Percentiles rank a stretch among this genome's conserved stretches.
Evolutionary conservation across 2,797 vertebrate genomes (phyloP).

Genomic region (Anabas testudineus): DNA sequence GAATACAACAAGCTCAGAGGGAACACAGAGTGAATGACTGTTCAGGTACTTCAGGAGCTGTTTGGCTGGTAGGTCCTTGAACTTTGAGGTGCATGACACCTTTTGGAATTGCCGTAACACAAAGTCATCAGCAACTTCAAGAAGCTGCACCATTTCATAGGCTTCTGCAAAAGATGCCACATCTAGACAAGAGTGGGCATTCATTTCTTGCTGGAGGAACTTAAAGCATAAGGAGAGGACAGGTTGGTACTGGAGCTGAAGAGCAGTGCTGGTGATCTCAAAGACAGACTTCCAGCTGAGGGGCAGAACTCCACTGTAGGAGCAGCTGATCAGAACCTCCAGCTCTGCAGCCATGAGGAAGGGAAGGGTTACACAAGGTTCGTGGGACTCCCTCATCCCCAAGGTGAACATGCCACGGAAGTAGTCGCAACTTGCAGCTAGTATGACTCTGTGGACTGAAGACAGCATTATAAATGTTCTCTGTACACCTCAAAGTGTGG

Average conservation of each 20-base stretch:
- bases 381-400: conserved; percentile 87
- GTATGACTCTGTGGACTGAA: conserved; percentile 84
- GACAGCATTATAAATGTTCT: background rate
- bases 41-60: conserved; percentile 86
- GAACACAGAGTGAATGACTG: conserved; percentile 83
- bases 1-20: conserved; percentile 89
- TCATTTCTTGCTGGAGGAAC: conserved; percentile 85
- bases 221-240: conserved; percentile 86
- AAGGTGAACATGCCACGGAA: conserved; percentile 89
- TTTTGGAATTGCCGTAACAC: conserved; percentile 86
- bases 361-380: conserved; percentile 76
- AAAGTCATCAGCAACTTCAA: conserved; percentile 83
- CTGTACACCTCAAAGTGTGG: no score
- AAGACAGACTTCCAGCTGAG: conserved; percentile 87
- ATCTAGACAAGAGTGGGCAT: conserved; percentile 84
- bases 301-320: conserved; percentile 85
- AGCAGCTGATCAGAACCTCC: conserved; percentile 83
- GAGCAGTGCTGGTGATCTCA: conserved; percentile 84
- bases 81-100: conserved; percentile 83
- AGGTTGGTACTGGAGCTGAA: conserved; percentile 89
- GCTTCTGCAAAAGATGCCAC: conserved; percentile 86
- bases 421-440: conserved; percentile 88
- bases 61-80: conserved; percentile 84
- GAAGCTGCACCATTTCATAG: conserved; percentile 83
- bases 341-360: conserved; percentile 81